Evolutionary conservation across 2,888 invertebrate species (phyloP), one percentile per base, ranked within the genome.

Genomic region (Agapostemon virescens): DNA sequence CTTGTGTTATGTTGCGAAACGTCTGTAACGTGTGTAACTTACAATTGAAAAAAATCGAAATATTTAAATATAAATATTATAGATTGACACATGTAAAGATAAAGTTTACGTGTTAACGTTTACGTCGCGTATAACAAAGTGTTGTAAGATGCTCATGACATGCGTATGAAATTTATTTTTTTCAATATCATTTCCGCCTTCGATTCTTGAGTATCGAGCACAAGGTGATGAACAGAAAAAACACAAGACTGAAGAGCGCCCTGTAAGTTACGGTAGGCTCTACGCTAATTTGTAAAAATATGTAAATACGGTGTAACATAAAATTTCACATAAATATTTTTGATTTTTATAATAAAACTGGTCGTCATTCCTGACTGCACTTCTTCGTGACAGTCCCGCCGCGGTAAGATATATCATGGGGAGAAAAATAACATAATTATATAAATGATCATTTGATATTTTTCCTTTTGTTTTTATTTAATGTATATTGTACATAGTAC

Each of bases 311-410:
- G 70, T 92, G 91, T 90, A 92, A 84, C 81, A 90, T 91, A 90
- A 86, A 85, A 83, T 77, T 84, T 84, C 86, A 86, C 89, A 92
- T 91, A 91, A 91, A 91, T 91, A 92, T 92, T 92, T 92, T 92
- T 89, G 87, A 92, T 91, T 92, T 92, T 92, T 92, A 86, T 90
- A 90, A 85, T n/a, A 68, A 74, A 64, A 55, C 23, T 69, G 55
- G 69, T 82, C 30, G 33, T 81, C 69, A 69, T 73, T 82, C 64
- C 52, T 75, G 33, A 36, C 40, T 58, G 38, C 58, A 52, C 26
- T 79, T 38, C 40, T 49, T 66, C n/a, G 36, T 40, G 20, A 26
- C 13, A 30, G 66, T 30, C 40, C 26, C 5, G 4, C 11, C 6
- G 20, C 20, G 20, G 36, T 63, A 36, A 63, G 11, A 63, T 23